phyloP scores from a whole-genome alignment of 2,797 vertebrate genomes.

The Paedocypris micromegethes region DNA sequence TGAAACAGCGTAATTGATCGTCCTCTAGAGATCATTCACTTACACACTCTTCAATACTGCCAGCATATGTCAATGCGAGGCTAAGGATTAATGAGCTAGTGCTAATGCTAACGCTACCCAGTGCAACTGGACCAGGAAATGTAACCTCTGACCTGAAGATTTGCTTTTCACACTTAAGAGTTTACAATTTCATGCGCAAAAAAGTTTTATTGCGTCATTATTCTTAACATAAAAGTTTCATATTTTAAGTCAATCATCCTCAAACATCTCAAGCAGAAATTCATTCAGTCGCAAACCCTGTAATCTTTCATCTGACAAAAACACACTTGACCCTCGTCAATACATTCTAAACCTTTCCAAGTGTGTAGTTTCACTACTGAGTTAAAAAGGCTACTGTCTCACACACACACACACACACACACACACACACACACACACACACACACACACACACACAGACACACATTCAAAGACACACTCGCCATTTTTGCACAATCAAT shows the following conservation, averaged over 20 bases:
- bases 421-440: background rate
- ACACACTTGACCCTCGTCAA: too few relatives aligned
- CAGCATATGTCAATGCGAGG: conserved; percentile 66
- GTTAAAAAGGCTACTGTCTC: too few relatives aligned
- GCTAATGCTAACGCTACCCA: conserved; percentile 53
- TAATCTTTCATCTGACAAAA: too few relatives aligned
- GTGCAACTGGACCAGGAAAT: conserved; percentile 30
- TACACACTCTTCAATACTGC: conserved; percentile 60
- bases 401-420: too few relatives aligned
- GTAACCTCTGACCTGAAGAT: background rate
- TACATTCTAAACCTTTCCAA: too few relatives aligned
- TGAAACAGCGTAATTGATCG: conserved; percentile 65
- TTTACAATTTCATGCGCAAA: too few relatives aligned
- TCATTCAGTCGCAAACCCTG: too few relatives aligned
- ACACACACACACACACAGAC: background rate
- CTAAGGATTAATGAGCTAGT: conserved; percentile 62
- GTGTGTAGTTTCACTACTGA: too few relatives aligned
- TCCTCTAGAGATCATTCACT: conserved; percentile 60
- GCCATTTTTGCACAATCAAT: background rate
- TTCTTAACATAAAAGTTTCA: too few relatives aligned
- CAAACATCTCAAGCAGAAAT: too few relatives aligned
- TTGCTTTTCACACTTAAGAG: background rate
- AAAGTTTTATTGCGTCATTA: too few relatives aligned
- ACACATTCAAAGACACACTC: background rate
- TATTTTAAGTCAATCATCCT: too few relatives aligned